phyloP scores from a whole-genome alignment of 1,140 invertebrate genomes.

The Dendroctonus ponderosae region DNA sequence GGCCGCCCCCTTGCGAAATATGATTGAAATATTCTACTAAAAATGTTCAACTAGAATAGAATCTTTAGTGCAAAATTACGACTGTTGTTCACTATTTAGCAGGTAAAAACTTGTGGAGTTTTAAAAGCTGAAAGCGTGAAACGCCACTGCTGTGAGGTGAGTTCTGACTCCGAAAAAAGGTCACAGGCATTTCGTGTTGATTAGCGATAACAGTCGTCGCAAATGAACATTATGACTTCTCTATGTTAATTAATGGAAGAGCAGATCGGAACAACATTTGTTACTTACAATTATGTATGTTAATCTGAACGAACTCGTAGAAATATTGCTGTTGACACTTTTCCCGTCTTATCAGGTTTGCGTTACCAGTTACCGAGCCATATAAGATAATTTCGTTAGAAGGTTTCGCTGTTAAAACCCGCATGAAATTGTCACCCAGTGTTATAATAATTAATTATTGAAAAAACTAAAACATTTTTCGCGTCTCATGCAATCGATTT shows the following conservation, averaged over 20 bases:
- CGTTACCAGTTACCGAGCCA: constrained; percentile 9
- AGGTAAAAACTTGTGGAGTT: no score
- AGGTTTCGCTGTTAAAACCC: neutral
- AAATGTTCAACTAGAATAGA: no score
- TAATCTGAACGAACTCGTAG: constrained; percentile 32
- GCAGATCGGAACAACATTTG: constrained; percentile 34
- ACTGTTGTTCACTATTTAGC: no score
- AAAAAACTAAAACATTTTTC: no score
- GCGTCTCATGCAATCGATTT: no score
- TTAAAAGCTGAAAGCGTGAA: no score
- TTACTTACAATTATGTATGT: constrained; percentile 45
- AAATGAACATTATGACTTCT: constrained; percentile 45
- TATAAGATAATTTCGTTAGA: constrained; percentile 11
- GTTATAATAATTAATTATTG: no score
- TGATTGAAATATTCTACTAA: no score
- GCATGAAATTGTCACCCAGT: no score
- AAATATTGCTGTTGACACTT: constrained; percentile 19
- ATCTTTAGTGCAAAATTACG: no score
- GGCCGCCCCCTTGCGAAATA: no score
- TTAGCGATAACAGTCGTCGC: constrained; percentile 40
- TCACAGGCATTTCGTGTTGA: constrained; percentile 39
- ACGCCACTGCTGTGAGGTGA: no score
- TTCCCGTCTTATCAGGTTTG: constrained; percentile 7
- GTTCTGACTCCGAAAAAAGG: constrained; percentile 14
- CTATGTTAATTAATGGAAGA: constrained; percentile 40